These are phyloP conservation scores for Porites australiensis DNA, from an alignment of 64 coral and sea anemone genomes.

Conservation along the genomic window DNA sequence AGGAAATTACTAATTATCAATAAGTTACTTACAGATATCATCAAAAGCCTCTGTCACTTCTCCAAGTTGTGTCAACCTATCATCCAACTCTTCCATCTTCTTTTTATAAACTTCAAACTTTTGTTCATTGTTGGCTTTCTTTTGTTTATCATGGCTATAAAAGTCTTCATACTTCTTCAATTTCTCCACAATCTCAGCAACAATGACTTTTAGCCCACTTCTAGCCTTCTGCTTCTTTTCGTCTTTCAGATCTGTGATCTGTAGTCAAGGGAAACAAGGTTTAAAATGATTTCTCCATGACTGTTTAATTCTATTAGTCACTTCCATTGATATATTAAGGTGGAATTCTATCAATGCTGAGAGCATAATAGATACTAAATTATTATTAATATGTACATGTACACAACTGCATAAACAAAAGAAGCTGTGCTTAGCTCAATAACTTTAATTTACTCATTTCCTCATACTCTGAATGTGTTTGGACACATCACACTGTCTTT, in stretches of 20 bases:
- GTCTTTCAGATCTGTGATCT: slow-evolving; percentile 59
- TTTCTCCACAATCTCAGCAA: slow-evolving; percentile 59
- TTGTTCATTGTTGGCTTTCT: slow-evolving; percentile 73
- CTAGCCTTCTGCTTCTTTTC: slow-evolving; percentile 42
- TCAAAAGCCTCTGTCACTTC: slow-evolving; percentile 88
- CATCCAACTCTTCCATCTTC: slow-evolving; percentile 64
- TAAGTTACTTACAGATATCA: slow-evolving; percentile 75
- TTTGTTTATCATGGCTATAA: slow-evolving; percentile 50
- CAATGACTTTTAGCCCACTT: slow-evolving; percentile 56
- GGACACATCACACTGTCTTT: no score
- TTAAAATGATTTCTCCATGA: no score
- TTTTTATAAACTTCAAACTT: slow-evolving; percentile 61
- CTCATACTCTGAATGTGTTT: no score
- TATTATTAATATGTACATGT: no score
- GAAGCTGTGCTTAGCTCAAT: no score
- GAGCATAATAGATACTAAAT: no score
- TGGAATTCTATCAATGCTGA: no score
- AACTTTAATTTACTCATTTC: no score
- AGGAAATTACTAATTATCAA: neutral
- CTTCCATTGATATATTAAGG: no score
- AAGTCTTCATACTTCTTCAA: slow-evolving; percentile 62
- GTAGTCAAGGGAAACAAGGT: neutral
- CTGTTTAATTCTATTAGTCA: no score
- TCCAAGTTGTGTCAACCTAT: slow-evolving; percentile 65
- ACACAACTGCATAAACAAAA: no score